Conservation (phyloP, 2,797 vertebrate genomes). For the Antennarius maculatus region DNA sequence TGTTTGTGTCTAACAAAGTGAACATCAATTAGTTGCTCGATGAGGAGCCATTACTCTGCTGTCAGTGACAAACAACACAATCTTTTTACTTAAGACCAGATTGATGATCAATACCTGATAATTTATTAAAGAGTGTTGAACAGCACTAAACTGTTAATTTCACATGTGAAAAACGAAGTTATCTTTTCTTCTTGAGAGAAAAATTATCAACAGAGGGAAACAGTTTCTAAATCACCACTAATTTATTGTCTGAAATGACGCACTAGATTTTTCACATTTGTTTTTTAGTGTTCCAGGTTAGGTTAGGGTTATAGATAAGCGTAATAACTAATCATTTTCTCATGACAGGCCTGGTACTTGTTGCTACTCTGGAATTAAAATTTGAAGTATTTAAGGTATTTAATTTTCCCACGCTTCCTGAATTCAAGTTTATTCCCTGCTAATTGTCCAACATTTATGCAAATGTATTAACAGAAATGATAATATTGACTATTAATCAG, state of each 20-base stretch:
- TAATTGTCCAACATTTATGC: too few species aligned
- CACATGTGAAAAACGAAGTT: too few species aligned
- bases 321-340: too few species aligned
- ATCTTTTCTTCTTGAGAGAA: not conserved
- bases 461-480: too few species aligned
- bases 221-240: not conserved
- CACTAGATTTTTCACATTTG: not conserved
- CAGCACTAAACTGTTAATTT: not conserved
- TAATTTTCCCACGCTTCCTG: too few species aligned
- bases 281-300: too few species aligned
- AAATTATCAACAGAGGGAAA: not conserved
- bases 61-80: conserved; percentile 10
- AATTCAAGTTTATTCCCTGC: too few species aligned
- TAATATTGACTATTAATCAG: not conserved
- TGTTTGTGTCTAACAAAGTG: conserved; percentile 28
- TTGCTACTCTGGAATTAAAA: too few species aligned
- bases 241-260: not conserved
- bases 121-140: not conserved
- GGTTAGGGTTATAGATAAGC: too few species aligned
- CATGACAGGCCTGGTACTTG: too few species aligned
- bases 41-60: conserved; percentile 18
- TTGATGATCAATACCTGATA: not conserved
- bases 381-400: too few species aligned
- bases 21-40: conserved; percentile 33
- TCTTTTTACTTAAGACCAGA: not conserved